Evolutionary conservation across 2,888 invertebrate species (phyloP), one percentile per base, ranked within the genome.

Genomic region (Pandemis corylana): DNA sequence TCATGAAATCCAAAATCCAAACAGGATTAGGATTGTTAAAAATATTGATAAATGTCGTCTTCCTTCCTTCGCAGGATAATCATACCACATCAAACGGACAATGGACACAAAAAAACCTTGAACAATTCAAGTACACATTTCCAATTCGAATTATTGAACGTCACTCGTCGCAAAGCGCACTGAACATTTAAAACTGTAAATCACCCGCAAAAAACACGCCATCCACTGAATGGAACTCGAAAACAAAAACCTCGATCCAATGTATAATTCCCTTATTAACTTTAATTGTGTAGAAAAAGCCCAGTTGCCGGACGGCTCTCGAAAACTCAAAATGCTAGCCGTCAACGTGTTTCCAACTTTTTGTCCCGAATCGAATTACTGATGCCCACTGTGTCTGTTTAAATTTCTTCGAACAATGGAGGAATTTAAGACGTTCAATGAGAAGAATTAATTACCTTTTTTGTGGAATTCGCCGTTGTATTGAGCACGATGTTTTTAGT

Each of bases 351-450:
- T 75, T 77, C 73, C 77, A 76, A 76, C 78, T 59, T 77, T 86
- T 86, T 88, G 87, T 88, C 80, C 80, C 67, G 72, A 70, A 74
- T 76, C 71, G 78, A 78, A 76, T 79, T 68, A 83, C 79, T 81
- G 71, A 83, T 83, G 83, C 83, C 80, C 79, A 80, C 79, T 78
- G 80, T 73, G 78, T 79, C 76, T 77, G 65, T 71, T 67, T 75
- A 75, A 75, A 75, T 71, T 71, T 71, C 75, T 71, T 67, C 56
- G 67, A 67, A 75, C 75, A 75, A 75, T 75, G 67, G 69, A 36
- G 13, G 71, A 71, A 53, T 75, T 71, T 67, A 56, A 75, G 62
- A 20, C 41, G 67, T 44, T 71, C 65, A 44, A 65, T 61, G 72
- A 64, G 68, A 72, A 64, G 49, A 72, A 76, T 76, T 72, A 72